Evolutionary conservation across 2,113 vertebrate genomes (phyloP), one percentile per base, ranked within the genome.

Genomic region (Cochlearius cochlearius): DNA sequence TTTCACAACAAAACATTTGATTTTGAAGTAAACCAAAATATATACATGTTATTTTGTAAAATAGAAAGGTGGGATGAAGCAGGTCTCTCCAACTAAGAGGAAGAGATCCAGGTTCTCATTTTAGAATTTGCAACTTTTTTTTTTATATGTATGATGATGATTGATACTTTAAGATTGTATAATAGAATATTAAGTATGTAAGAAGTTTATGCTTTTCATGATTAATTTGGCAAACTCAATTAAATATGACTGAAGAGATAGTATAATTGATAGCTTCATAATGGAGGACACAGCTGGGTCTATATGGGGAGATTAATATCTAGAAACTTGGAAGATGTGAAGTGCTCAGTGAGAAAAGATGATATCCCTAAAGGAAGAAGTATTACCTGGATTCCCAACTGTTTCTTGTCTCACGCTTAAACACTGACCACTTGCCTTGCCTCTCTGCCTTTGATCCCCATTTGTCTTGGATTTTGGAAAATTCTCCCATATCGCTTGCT

Each of bases 201-300:
- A 66, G 59, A 92, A 32, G 30, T 49, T 89, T 86, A 39, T 71
- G 38, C 26, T 63, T 91, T 88, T 91, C 15, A 13, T 86, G 3
- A 81, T 87, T 96, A 94, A 87, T 96, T 95, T 96, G 86, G 14
- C 10, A 91, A 92, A 92, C 41, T 91, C 52, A 77, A 56, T 78
- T 87, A 92, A 62, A 56, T 74, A 49, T 74, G 50, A 69, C 32
- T 67, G 76, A 86, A 80, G 45, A 84, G 72, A 34, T 45, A 63
- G 53, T 73, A 73, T 75, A 83, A 92, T 58, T 58, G 56, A 55
- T 66, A 64, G 21, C 22, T 85, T 85, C 49, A 22, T 67, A 82
- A 83, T 34, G 14, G n/a, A 71, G 27, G 45, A 58, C 25, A 66
- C 30, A 92, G 47, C 34, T 53, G 30, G 80, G 75, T 79, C 38